Percentiles rank a stretch among this genome's conserved stretches.
These are phyloP conservation scores for Pseudonaja textilis DNA, from an alignment of 2,113 vertebrate species.

Conservation along the genomic window DNA sequence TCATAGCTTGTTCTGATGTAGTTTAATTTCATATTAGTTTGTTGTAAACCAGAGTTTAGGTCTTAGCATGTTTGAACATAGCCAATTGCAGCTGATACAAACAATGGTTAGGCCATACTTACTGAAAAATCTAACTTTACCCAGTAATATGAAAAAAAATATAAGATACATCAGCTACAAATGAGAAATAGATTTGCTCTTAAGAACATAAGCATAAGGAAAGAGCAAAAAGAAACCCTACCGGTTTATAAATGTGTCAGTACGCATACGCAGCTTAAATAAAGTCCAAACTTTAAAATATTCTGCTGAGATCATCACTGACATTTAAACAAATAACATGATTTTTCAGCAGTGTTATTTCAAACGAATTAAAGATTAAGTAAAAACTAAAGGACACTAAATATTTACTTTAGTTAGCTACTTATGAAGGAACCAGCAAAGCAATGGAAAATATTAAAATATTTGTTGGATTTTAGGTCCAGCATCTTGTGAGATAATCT, in stretches of 20 bases:
- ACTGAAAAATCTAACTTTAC: neutral
- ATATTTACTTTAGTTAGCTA: neutral
- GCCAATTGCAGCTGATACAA: neutral
- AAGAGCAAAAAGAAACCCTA: neutral
- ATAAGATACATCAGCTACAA: neutral
- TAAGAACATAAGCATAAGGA: neutral
- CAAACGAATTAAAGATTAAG: neutral
- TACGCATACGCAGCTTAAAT: neutral
- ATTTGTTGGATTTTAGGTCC: neutral
- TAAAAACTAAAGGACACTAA: neutral
- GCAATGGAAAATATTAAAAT: slow-evolving; percentile 7
- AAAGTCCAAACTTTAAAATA: neutral
- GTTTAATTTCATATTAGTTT: neutral
- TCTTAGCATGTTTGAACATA: neutral
- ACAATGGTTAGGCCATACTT: neutral
- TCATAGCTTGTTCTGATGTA: neutral
- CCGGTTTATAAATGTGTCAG: neutral
- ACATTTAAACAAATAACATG: neutral
- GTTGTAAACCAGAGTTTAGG: neutral
- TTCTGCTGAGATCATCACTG: neutral
- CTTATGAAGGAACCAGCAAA: neutral
- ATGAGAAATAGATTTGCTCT: neutral
- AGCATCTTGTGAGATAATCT: neutral
- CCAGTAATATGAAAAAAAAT: slow-evolving; percentile 5
- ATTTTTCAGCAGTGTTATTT: neutral